Evolutionary conservation across 2,888 invertebrate species (phyloP), one percentile per base, ranked within the genome.

Genomic region (Electrophaes corylata): DNA sequence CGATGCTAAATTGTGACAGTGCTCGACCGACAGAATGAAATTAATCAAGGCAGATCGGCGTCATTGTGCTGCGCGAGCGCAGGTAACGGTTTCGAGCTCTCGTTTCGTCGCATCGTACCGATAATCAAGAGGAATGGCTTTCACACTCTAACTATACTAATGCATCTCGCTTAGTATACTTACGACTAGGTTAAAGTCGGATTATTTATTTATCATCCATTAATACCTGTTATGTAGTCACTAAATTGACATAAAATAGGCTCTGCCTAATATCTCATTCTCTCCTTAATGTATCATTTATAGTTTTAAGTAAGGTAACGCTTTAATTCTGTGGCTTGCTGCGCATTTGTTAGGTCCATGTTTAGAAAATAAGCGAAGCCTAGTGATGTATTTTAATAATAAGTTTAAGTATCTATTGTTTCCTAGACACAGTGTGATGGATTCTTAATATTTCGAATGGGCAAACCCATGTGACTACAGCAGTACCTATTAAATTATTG

Each of bases 61-160:
- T 65, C 41, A 43, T 43, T 29, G 45, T 6, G 53, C 59, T 47
- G 48, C 52, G 48, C 65, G 68, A 67, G 76, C 76, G 77, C 81
- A 78, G 68, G 71, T 90, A 90, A 90, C 90, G 90, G 91, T 88
- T 81, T 71, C 75, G 73, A 83, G 84, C 77, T 88, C 88, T 87
- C 84, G 70, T 80, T 85, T 81, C 75, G 43, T 84, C 81, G 79
- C 78, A 80, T 80, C 79, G 74, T 69, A 74, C 69, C 67, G 65
- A 70, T 66, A 71, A 74, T 70, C 63, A 64, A 60, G 60, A 62
- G 61, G 67, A 43, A 62, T 70, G 69, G 68, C 71, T 75, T 63
- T 69, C 69, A 69, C 66, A 66, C 70, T 67, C 58, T 56, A 66
- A 65, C 65, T 64, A 70, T 60, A 69, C 65, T 48, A 57, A 60